Base-by-base conservation (phyloP, 1,140 invertebrate species). In the Bombyx mandarina region DNA sequence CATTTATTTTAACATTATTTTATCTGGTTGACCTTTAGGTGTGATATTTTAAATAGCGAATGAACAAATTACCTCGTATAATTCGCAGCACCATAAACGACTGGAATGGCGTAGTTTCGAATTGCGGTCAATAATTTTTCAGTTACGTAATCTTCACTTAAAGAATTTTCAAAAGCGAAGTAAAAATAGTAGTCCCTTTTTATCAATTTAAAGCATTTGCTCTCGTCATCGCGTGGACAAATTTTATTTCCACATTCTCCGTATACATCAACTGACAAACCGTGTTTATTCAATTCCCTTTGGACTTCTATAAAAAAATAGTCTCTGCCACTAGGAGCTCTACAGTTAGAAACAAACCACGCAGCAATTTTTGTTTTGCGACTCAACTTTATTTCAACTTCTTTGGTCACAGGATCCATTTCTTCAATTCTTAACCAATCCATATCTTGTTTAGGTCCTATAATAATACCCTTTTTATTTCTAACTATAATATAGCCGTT, bases 311-410 rank as follows among this genome's bases (percentile, higher is more conserved):
- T 56, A 0, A 90, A 91, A 66, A 91, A 93, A 0, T 77, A 48
- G 62, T 91, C 78, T 9, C 93, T 77, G 2, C 76, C 75, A 62
- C 90, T 91, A 8, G 61, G 65, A 0, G 90, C 81, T 2, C 67
- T 9, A 67, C 93, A 94, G 68, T 93, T 91, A 52, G 90, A 91
- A 2, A 92, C 91, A 60, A 93, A 89, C 91, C 92, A 93, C 1
- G 89, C 89, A 0, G 90, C 90, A 9, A 82, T 70, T 65, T 82
- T 88, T 6, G 57, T 84, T 60, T 89, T 88, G 9, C 56, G 78
- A 50, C 61, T 79, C 45, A 89, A 75, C 49, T 67, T 71, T 6
- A 60, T 22, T 60, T 75, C 77, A 3, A 73, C 57, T 9, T 72
- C 66, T 2, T 79, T 60, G 48, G 56, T 63, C 8, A 79, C 57